These are phyloP conservation scores for Ciconia maguari DNA, from an alignment of 2,113 vertebrate genomes.

Conservation along the genomic window DNA sequence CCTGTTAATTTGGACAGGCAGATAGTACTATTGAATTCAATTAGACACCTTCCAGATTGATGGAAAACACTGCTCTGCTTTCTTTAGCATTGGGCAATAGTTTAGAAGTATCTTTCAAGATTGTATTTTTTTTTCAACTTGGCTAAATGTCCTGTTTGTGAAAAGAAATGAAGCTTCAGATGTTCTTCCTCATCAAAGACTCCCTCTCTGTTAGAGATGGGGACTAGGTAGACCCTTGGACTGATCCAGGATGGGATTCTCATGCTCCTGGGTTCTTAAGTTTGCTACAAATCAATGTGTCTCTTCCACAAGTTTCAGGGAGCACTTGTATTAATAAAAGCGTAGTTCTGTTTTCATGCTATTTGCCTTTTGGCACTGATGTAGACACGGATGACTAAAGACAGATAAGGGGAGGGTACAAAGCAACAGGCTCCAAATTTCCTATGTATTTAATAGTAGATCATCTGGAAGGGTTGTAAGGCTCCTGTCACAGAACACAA, in stretches of 20 bases:
- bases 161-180: background rate
- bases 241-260: background rate
- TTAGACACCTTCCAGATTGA: background rate
- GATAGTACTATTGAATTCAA: background rate
- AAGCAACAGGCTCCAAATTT: background rate
- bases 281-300: background rate
- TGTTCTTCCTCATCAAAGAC: background rate
- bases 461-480: background rate
- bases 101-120: background rate
- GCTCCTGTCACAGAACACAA: background rate
- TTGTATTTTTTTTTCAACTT: background rate
- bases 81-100: background rate
- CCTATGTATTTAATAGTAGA: background rate
- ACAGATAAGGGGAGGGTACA: background rate
- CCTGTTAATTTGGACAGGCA: constrained; percentile 11
- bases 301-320: background rate
- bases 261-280: background rate
- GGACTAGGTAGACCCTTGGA: background rate
- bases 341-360: rapidly evolving
- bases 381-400: background rate
- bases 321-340: background rate
- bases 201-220: background rate
- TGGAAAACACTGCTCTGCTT: constrained; percentile 18
- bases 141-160: background rate
- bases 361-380: background rate